Base-by-base conservation (phyloP, 2,797 vertebrate species). In the Glyptemys insculpta region DNA sequence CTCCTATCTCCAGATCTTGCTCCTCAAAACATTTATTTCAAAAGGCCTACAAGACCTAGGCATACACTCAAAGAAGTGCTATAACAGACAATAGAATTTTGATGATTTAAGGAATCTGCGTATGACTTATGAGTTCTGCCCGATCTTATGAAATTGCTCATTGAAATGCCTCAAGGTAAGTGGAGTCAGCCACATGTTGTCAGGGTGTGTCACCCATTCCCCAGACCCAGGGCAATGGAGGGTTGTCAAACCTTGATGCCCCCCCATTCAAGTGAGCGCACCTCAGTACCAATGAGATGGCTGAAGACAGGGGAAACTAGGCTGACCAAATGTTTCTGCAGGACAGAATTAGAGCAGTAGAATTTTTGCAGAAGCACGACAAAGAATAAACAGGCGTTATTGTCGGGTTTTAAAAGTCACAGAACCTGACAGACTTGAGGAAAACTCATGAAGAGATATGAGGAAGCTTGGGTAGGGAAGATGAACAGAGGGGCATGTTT, bases 1-100 rank as follows among this genome's bases (percentile, higher is more conserved):
- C 0, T 0, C 1, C 2, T 0, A 4, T 25, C 76, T n/a, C 79
- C 44, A 5, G 5, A 9, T 1, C 19, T 44, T 21, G 34, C 5
- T 78, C 56, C 37, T 79, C 91, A 79, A 31, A 57, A 49, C 9
- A 0, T 4, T 11, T 68, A 6, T 84, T 62, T 83, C 83, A 1
- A 76, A 52, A 81, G 5, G 62, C 14, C 80, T 25, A 21, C 1
- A 41, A 68, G 57, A 80, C 4, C 4, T 3, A 47, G 6, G 5
- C 12, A 57, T 54, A 49, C 18, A 49, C 41, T 76, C 83, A 37
- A 10, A 90, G 83, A 47, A 2, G 50, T 44, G 41, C 0, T 27
- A 25, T 23, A 12, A 19, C 47, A 52, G 31, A 65, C 15, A n/a
- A n/a, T 2, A n/a, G 59, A 65, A 65, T 18, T 65, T 18, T 65